These are phyloP conservation scores for Latrodectus elegans DNA, from an alignment of 2,888 invertebrate species.

Conservation along the genomic window DNA sequence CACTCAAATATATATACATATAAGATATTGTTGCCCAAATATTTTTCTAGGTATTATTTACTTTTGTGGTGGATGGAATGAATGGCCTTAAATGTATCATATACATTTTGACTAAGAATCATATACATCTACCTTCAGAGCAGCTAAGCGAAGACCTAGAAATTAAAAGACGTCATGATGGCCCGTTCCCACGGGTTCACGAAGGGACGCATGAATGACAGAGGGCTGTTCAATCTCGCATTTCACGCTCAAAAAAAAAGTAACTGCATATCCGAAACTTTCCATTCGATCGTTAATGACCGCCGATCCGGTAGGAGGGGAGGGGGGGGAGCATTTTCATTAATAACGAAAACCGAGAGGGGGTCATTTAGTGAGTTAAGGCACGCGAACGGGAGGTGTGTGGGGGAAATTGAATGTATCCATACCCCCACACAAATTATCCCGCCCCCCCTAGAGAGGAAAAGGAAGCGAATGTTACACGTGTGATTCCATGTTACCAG, in stretches of 20 bases:
- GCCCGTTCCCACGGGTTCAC: background rate
- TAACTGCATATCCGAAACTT: conserved; percentile 18
- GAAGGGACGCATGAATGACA: conserved; percentile 52
- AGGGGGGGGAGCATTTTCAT: conserved; percentile 7
- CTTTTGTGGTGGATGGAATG: too few relatives aligned
- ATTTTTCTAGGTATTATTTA: too few relatives aligned
- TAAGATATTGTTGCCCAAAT: too few relatives aligned
- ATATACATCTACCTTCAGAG: too few relatives aligned
- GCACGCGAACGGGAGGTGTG: background rate
- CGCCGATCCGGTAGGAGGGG: background rate
- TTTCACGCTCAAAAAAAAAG: conserved; percentile 59
- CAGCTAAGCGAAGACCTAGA: background rate
- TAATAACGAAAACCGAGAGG: conserved; percentile 28
- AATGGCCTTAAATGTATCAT: too few relatives aligned
- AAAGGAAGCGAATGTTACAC: background rate
- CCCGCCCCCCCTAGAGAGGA: background rate
- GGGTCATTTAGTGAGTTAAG: conserved; percentile 11
- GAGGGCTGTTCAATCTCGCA: conserved; percentile 36
- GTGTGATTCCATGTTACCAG: too few relatives aligned
- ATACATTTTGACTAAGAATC: too few relatives aligned
- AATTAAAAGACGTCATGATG: background rate
- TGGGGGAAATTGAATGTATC: conserved; percentile 21
- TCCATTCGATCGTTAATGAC: conserved; percentile 27
- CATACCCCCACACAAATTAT: background rate
- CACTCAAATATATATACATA: too few relatives aligned